Evolutionary conservation across 2,797 vertebrate genomes (phyloP), one percentile per base, ranked within the genome.

Genomic region (Oryzias dopingdopingensis): DNA sequence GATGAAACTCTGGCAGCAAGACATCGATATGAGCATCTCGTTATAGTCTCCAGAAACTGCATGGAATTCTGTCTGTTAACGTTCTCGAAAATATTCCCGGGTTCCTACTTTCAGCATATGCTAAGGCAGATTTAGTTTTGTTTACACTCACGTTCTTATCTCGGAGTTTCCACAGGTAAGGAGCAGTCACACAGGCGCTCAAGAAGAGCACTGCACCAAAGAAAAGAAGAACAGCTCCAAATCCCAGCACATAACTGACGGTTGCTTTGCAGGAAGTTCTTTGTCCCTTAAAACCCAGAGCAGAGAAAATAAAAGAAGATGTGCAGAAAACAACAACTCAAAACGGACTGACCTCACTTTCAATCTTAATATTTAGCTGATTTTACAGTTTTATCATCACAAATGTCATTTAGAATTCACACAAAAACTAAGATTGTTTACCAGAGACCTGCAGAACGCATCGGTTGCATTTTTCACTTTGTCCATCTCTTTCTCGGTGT

Each of bases 101-200:
- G 26, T 26, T 26, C 26, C 26, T 26, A 7, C 5, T 1, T 26
- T 26, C 26, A 26, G 32, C 32, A 2, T 12, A 37, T 3, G 2
- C 32, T 37, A 10, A 37, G 32, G 2, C 32, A 37, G 10, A 37
- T 37, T 10, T 10, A 37, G 32, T 37, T 59, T 26, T 22, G 57
- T 26, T 4, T 52, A 70, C 57, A 72, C 96, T 93, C 92, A 96
- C 94, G 78, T 95, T 93, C 85, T 86, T 91, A 77, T 95, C 91
- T 4, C 83, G 90, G 72, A 82, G 89, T 86, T 95, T 98, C 95
- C 95, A 95, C 85, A 94, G 92, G 90, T 93, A 94, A 80, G 95
- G 93, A 61, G 93, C 93, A 24, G 92, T 94, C 62, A 94, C 86
- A 60, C 93, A 93, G n/a, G 93, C 95, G 42, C 94, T 92, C 60